A percentile compares a stretch with the other conserved stretches of the same genome.
phyloP scores from a whole-genome alignment of 2,113 vertebrate species.

The Colius striatus region DNA sequence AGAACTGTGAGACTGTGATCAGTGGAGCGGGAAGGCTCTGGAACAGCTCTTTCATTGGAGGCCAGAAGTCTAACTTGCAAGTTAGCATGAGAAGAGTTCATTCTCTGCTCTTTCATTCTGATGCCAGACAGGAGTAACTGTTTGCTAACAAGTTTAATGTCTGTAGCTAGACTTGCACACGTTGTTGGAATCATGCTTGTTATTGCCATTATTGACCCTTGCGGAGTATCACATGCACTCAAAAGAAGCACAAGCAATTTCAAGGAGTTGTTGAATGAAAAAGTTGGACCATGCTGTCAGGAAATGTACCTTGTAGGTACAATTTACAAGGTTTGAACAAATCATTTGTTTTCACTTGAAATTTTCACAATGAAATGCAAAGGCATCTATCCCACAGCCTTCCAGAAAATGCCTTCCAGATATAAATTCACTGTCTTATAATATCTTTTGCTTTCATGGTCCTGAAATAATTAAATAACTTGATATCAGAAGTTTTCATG shows the following conservation, averaged over 20 bases:
- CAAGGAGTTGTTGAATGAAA: neutral
- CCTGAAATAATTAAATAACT: neutral
- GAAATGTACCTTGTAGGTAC: neutral
- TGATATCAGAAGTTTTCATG: neutral
- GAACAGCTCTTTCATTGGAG: neutral
- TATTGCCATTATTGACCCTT: neutral
- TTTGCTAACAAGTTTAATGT: neutral
- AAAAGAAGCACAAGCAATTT: neutral
- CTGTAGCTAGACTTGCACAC: neutral
- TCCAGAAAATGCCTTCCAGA: neutral
- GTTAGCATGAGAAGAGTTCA: neutral
- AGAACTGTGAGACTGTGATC: neutral
- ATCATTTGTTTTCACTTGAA: neutral
- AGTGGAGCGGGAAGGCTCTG: slow-evolving; percentile 6
- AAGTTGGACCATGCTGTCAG: neutral
- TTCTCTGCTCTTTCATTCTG: neutral
- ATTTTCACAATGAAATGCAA: neutral
- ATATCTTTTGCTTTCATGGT: neutral
- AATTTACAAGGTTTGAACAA: neutral
- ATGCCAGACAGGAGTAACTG: neutral
- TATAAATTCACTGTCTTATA: neutral
- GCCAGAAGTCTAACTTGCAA: neutral
- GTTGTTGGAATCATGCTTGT: fast-evolving
- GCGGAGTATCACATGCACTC: neutral
- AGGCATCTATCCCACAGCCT: neutral